These are phyloP conservation scores for Flexamia atlantica DNA, from an alignment of 2,888 invertebrate genomes.

Conservation along the genomic window DNA sequence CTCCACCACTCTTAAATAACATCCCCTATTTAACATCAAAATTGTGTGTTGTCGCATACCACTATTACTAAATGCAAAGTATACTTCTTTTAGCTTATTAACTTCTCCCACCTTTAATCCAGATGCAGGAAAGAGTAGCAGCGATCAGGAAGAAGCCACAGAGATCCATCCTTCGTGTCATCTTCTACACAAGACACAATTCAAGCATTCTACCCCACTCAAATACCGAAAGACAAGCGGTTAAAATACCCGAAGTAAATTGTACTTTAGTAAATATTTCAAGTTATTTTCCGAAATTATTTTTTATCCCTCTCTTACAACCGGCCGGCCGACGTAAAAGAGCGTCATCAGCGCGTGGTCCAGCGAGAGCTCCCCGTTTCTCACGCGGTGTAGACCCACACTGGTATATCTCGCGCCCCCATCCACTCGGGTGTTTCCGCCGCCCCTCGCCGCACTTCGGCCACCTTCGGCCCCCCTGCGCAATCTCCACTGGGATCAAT, in stretches of 20 bases:
- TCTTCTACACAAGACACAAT: slow-evolving; percentile 42
- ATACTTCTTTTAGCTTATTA: too few relatives aligned
- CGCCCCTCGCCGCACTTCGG: slow-evolving; percentile 22
- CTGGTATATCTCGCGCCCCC: neutral
- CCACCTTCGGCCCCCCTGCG: slow-evolving; percentile 23
- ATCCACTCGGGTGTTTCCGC: slow-evolving; percentile 25
- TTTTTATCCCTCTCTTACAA: neutral
- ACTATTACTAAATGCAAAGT: too few relatives aligned
- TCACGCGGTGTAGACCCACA: slow-evolving; percentile 15
- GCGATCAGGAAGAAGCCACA: slow-evolving; percentile 17
- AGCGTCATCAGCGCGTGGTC: slow-evolving; percentile 7
- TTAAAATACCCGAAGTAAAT: neutral
- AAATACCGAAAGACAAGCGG: neutral
- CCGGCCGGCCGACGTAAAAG: slow-evolving; percentile 15
- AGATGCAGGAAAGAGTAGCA: neutral
- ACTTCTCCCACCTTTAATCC: slow-evolving; percentile 30
- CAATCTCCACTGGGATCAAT: slow-evolving; percentile 57
- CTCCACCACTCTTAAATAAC: too few relatives aligned
- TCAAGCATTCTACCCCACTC: slow-evolving; percentile 3
- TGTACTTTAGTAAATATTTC: neutral
- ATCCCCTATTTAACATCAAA: too few relatives aligned
- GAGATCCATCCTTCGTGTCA: slow-evolving; percentile 34
- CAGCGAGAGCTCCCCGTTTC: neutral
- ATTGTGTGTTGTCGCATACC: too few relatives aligned
- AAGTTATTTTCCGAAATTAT: neutral